Conservation (phyloP, 2,113 vertebrate genomes). For the Tetrax tetrax region DNA sequence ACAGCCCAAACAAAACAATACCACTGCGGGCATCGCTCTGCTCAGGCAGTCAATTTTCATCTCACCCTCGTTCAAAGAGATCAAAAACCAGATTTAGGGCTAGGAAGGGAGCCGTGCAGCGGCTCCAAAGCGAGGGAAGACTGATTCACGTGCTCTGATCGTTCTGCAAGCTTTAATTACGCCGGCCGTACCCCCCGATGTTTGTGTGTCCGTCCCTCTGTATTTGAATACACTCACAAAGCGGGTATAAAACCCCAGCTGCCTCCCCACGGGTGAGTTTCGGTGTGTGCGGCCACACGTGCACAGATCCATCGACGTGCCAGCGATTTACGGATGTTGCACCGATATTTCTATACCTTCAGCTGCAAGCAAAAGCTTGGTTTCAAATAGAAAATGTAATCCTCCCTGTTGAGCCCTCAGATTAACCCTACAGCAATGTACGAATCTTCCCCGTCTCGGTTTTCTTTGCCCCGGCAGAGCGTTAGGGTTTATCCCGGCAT, state of each 20-base stretch:
- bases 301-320: not conserved
- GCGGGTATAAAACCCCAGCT: not conserved
- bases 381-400: not conserved
- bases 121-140: rapidly evolving
- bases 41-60: not conserved
- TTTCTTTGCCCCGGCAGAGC: not conserved
- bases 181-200: rapidly evolving
- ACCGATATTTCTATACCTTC: not conserved
- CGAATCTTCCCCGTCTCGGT: rapidly evolving
- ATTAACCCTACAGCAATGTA: not conserved
- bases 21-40: not conserved
- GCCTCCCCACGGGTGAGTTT: not conserved
- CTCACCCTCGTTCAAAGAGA: not conserved
- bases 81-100: not conserved
- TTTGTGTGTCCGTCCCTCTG: not conserved
- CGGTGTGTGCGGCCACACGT: not conserved
- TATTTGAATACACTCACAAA: not conserved
- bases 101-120: not conserved
- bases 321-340: not conserved
- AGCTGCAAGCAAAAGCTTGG: not conserved
- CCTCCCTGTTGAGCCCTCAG: not conserved
- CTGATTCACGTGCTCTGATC: rapidly evolving
- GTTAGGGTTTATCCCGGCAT: not conserved
- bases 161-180: rapidly evolving
- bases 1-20: not conserved